Base-by-base conservation (phyloP, 2,888 invertebrate genomes). In the Nomada flava region DNA sequence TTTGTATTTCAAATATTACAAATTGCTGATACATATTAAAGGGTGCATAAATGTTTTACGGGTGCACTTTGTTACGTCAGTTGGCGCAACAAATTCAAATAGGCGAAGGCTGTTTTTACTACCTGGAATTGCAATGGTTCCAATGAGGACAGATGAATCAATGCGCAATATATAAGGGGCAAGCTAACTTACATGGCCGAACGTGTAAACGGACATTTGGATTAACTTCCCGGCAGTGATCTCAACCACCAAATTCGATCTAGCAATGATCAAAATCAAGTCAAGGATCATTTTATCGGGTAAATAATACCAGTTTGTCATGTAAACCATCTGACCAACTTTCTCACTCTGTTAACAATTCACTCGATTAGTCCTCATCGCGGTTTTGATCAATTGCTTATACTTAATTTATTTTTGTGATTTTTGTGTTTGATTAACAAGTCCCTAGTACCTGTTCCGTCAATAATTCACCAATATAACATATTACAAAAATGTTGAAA, bases 161-260 rank as follows among this genome's bases (percentile, higher is more conserved):
- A 36, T 53, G 47, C 26, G 15, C n/a, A 67, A 13, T 20, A 18
- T 5, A 64, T 15, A 47, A 47, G 3, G 47, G 11, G 23, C 55
- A 20, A 26, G 50, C 18, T n/a, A 2, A 72, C 72, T 55, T 44
- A 72, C 72, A 26, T 89, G 84, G 44, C 88, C 85, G 72, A 92
- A 92, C 44, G 89, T 89, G n/a, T 70, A 70, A 53, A 91, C 65
- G 9, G 91, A 92, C 26, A 92, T 73, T 15, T 89, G 83, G 20
- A 90, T 73, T 73, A 92, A 71, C 76, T 91, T 92, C 29, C 91
- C 92, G 50, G 92, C 92, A 23, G 91, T 91, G 44, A 92, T 88
- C 55, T 85, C 85, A 0, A 86, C 79, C 0, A 88, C 87, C 55
- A 76, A 57, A 42, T 83, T 90, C 2, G 90, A 83, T 50, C 89